phyloP scores from a whole-genome alignment of 2,797 vertebrate genomes.

The Pantherophis vulpinus region DNA sequence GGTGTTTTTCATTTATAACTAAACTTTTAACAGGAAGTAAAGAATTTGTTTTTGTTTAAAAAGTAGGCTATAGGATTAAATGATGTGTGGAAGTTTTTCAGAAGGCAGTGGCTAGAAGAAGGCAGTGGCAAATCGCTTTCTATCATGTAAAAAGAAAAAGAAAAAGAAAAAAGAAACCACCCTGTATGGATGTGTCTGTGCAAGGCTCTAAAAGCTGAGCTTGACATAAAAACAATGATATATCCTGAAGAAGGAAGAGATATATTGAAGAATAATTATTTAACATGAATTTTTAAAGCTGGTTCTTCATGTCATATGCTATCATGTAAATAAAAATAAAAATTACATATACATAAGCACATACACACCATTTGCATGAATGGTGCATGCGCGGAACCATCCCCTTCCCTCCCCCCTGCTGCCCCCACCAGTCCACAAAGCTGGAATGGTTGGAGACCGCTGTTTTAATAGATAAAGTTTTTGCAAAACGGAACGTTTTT shows the following conservation, averaged over 20 bases:
- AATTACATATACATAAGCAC: background rate
- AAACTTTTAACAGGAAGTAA: background rate
- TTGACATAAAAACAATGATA: background rate
- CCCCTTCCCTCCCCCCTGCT: background rate
- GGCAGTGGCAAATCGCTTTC: background rate
- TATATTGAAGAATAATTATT: background rate
- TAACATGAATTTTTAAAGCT: background rate
- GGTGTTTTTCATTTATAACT: constrained; percentile 1
- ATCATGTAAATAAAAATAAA: background rate
- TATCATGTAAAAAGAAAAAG: background rate
- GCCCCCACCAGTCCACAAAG: background rate
- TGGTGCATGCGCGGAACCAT: background rate
- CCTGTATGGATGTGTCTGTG: background rate
- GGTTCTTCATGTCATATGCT: background rate
- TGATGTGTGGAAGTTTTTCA: background rate
- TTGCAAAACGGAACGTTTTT: background rate
- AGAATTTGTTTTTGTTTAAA: background rate
- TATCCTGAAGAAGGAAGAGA: background rate
- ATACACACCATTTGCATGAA: background rate
- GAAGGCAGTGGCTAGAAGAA: background rate
- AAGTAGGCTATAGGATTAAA: background rate
- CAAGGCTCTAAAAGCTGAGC: background rate
- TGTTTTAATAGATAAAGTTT: background rate
- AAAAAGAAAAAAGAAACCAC: background rate
- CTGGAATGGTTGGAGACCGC: background rate